These are phyloP conservation scores for Phymastichus coffea DNA, from an alignment of 1,140 invertebrate species.

Conservation along the genomic window DNA sequence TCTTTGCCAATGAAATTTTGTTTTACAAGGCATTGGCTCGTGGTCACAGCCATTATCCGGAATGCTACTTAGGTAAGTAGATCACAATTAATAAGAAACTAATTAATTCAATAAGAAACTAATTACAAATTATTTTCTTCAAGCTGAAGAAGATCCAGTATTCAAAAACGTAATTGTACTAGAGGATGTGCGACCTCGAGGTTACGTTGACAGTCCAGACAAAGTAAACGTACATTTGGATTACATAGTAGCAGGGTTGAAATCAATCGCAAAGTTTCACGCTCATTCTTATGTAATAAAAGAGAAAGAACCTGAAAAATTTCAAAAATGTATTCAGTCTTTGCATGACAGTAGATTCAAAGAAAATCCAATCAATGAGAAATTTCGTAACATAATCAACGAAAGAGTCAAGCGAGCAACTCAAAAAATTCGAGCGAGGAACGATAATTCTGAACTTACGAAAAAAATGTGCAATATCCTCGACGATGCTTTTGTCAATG, in stretches of 20 bases:
- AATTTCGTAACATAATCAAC: background rate
- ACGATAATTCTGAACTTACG: slow-evolving; percentile 31
- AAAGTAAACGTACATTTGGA: slow-evolving; percentile 27
- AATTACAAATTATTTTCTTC: too few relatives aligned
- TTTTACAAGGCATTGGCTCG: slow-evolving; percentile 34
- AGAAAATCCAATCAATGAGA: background rate
- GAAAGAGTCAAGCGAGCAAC: slow-evolving; percentile 7
- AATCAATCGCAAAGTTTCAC: slow-evolving; percentile 49
- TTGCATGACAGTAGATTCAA: slow-evolving; percentile 31
- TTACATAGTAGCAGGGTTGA: slow-evolving; percentile 40
- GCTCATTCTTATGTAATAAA: slow-evolving; percentile 46
- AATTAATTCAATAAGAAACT: background rate
- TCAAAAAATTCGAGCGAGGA: slow-evolving; percentile 20
- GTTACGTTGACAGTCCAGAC: slow-evolving; percentile 20
- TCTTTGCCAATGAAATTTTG: slow-evolving; percentile 44
- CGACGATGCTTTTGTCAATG: background rate
- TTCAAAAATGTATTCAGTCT: slow-evolving; percentile 33
- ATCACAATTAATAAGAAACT: too few relatives aligned
- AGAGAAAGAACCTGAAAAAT: slow-evolving; percentile 33
- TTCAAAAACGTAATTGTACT: slow-evolving; percentile 34
- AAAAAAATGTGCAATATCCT: slow-evolving; percentile 31
- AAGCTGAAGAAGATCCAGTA: background rate
- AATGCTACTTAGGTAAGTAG: slow-evolving; percentile 26
- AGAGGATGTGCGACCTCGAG: slow-evolving; percentile 37
- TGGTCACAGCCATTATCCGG: slow-evolving; percentile 17